Conservation (phyloP, 2,113 vertebrate genomes). For the Alligator mississippiensis region DNA sequence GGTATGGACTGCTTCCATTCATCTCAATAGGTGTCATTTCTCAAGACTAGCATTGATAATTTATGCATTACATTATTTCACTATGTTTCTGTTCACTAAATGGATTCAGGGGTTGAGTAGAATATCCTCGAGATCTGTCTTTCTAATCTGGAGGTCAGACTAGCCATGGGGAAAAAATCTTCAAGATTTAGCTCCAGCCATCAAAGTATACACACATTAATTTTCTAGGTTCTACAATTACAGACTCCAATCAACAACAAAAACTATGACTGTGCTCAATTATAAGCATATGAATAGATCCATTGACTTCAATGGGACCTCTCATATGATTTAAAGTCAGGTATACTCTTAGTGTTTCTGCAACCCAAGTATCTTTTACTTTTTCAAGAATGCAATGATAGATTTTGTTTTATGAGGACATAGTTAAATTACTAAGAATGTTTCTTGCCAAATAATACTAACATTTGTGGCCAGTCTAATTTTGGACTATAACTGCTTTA, state of each 20-base stretch:
- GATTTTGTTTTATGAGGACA: conserved; percentile 6
- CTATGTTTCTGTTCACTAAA: no score
- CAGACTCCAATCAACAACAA: background rate
- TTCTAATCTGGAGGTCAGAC: background rate
- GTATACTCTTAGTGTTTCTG: background rate
- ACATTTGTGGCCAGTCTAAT: conserved; percentile 54
- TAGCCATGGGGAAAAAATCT: background rate
- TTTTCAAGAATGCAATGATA: conserved; percentile 11
- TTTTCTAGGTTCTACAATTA: background rate
- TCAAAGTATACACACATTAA: background rate
- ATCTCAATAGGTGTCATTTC: background rate
- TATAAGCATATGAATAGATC: background rate
- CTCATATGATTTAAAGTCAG: background rate
- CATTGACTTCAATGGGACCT: background rate
- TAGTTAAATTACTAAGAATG: conserved; percentile 39
- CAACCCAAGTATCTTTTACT: background rate
- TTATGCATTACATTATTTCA: no score
- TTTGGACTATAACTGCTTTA: conserved; percentile 53
- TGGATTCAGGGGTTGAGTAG: background rate
- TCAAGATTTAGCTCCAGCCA: background rate
- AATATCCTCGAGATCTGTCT: background rate
- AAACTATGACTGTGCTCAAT: background rate
- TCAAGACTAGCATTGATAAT: no score
- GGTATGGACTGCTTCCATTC: background rate
- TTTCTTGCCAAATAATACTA: background rate